A percentile compares a stretch with the other conserved stretches of the same genome.
phyloP scores from a whole-genome alignment of 2,888 invertebrate genomes.

The Prionchulus punctatus region DNA sequence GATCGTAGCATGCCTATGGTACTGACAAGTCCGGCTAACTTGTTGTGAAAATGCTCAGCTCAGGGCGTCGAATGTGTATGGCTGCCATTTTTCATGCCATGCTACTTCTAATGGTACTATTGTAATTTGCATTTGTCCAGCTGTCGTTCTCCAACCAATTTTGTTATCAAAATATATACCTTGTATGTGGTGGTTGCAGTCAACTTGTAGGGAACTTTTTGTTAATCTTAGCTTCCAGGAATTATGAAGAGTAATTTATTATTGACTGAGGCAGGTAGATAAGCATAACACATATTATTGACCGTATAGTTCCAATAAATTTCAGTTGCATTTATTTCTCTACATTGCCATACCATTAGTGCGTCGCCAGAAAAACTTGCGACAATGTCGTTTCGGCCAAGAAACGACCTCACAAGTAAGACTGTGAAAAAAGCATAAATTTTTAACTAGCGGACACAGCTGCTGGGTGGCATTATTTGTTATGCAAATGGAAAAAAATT shows the following conservation, averaged over 20 bases:
- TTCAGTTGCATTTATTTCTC: neutral
- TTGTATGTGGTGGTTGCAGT: neutral
- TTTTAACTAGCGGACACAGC: too few relatives aligned
- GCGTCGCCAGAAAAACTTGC: neutral
- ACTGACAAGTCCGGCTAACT: too few relatives aligned
- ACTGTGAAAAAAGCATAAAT: too few relatives aligned
- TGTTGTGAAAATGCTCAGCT: too few relatives aligned
- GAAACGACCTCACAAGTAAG: too few relatives aligned
- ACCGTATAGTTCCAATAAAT: neutral
- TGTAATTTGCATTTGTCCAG: neutral
- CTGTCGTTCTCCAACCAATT: neutral
- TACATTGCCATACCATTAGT: neutral
- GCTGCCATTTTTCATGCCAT: too few relatives aligned
- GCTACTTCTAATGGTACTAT: too few relatives aligned
- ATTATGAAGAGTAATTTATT: neutral
- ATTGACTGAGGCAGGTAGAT: neutral
- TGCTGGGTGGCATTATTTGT: too few relatives aligned
- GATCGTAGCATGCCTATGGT: too few relatives aligned
- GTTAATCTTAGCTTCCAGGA: too few relatives aligned
- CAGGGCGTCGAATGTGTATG: too few relatives aligned
- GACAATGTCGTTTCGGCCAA: neutral
- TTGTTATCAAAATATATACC: neutral
- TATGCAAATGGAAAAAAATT: too few relatives aligned
- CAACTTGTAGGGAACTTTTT: neutral
- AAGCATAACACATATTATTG: neutral